Conservation (phyloP, 2,888 invertebrate species). For the Linnaemya tessellans region DNA sequence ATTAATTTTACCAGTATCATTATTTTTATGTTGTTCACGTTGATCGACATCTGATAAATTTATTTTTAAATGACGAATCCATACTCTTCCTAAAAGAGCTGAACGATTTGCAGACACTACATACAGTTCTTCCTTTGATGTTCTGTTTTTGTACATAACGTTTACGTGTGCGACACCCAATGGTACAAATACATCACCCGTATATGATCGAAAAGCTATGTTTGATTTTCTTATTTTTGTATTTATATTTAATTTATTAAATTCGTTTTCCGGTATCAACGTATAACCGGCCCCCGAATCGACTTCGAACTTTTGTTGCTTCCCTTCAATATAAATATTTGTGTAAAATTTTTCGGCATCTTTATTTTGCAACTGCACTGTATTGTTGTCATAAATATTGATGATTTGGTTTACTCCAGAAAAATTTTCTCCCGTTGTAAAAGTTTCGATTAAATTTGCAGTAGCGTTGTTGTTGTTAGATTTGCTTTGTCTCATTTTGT, state of each 20-base stretch:
- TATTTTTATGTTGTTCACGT: not conserved
- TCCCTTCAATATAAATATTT: constrained; percentile 40
- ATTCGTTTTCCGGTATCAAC: constrained; percentile 34
- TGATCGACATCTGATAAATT: not conserved
- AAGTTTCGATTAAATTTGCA: constrained; percentile 6
- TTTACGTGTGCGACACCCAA: constrained; percentile 51
- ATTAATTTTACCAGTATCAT: not conserved
- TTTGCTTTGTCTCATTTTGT: constrained; percentile 30
- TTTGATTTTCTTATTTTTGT: constrained; percentile 1
- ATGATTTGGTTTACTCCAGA: constrained; percentile 57
- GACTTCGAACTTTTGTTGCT: constrained; percentile 30
- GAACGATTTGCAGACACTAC: constrained; percentile 5
- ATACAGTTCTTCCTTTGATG: no score
- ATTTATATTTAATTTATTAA: constrained; percentile 43
- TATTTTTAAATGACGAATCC: no score
- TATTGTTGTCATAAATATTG: constrained; percentile 53
- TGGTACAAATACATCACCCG: constrained; percentile 49
- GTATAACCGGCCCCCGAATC: constrained; percentile 46
- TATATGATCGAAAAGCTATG: constrained; percentile 15
- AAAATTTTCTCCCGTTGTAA: constrained; percentile 10
- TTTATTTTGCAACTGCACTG: not conserved
- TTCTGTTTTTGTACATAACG: no score
- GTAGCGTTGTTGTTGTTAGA: constrained; percentile 9
- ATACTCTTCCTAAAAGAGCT: no score
- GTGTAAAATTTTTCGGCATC: no score